These are phyloP conservation scores for Thera britannica DNA, from an alignment of 2,888 invertebrate species.

Conservation along the genomic window DNA sequence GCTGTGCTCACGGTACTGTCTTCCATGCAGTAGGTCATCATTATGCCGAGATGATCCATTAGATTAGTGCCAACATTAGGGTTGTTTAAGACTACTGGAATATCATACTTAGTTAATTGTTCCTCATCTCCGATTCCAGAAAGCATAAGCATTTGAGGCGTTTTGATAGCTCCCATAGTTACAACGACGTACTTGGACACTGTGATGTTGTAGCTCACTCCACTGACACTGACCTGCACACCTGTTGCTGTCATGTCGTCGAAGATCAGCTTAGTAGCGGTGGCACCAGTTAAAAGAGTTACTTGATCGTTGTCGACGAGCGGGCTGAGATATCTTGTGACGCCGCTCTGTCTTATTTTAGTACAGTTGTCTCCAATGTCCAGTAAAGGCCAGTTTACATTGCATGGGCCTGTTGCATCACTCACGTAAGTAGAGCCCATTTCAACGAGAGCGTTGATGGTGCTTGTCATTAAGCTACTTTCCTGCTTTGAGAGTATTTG, in stretches of 20 bases:
- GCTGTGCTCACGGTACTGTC: background rate
- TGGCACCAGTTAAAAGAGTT: constrained; percentile 2
- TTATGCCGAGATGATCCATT: constrained; percentile 34
- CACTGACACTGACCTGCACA: constrained; percentile 41
- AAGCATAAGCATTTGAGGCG: constrained; percentile 54
- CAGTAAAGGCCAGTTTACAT: constrained; percentile 6
- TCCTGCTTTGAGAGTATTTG: background rate
- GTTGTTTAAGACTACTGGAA: constrained; percentile 39
- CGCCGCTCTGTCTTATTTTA: constrained; percentile 5
- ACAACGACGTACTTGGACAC: constrained; percentile 54
- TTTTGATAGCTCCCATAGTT: constrained; percentile 53
- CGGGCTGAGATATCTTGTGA: constrained; percentile 2
- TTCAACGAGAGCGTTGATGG: constrained; percentile 16
- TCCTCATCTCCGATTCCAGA: constrained; percentile 57
- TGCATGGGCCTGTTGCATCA: constrained; percentile 2
- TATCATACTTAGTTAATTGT: constrained; percentile 44
- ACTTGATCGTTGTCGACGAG: constrained; percentile 4
- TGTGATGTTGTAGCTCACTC: constrained; percentile 36
- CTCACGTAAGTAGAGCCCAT: background rate
- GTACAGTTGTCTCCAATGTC: background rate
- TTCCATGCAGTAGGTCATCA: constrained; percentile 6
- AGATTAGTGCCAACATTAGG: constrained; percentile 36
- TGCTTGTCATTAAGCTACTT: background rate
- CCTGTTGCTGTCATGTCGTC: constrained; percentile 53
- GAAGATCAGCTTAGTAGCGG: constrained; percentile 42